Evolutionary conservation across 1,140 invertebrate genomes (phyloP), one percentile per base, ranked within the genome.

Genomic region (Drosophila willistoni): DNA sequence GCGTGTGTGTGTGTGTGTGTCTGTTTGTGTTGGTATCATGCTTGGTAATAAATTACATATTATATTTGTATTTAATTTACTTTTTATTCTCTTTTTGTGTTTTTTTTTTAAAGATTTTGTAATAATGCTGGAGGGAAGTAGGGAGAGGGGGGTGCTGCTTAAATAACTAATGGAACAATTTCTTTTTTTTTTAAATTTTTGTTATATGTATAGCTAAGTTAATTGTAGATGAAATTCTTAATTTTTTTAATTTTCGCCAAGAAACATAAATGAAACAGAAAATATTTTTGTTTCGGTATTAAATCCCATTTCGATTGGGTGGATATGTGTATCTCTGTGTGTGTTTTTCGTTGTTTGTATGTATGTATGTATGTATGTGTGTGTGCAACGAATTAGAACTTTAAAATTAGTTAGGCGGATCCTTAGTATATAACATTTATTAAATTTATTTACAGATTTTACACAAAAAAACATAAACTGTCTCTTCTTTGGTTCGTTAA

Each of bases 91-190:
- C 65, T 64, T 71, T 78, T 73, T 75, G 63, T 77, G 14, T 51
- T 51, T 22, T 51, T 22, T n/a, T 51, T 6, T 3, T 25, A 4
- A n/a, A n/a, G n/a, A n/a, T n/a, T n/a, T n/a, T n/a, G n/a, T 22
- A 22, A 3, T 25, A 3, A 25, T 25, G 22, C 22, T 25, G 22
- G 22, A 25, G 17, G 17, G 17, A 19, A 4, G 44, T 14, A 51
- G n/a, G 17, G 14, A 19, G 14, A 19, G n/a, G n/a, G n/a, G n/a
- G 44, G 3, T 22, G 65, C 61, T 65, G 47, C 83, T 87, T 87
- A 87, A n/a, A 34, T 68, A 83, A 65, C 84, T 87, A 87, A 54
- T 89, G 83, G 83, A 87, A 87, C 83, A 87, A 83, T 86, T n/a
- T n/a, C n/a, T n/a, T 81, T 22, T 22, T n/a, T 41, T 29, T 65